These are phyloP conservation scores for Channallabes apus DNA, from an alignment of 2,797 vertebrate species.

Conservation along the genomic window DNA sequence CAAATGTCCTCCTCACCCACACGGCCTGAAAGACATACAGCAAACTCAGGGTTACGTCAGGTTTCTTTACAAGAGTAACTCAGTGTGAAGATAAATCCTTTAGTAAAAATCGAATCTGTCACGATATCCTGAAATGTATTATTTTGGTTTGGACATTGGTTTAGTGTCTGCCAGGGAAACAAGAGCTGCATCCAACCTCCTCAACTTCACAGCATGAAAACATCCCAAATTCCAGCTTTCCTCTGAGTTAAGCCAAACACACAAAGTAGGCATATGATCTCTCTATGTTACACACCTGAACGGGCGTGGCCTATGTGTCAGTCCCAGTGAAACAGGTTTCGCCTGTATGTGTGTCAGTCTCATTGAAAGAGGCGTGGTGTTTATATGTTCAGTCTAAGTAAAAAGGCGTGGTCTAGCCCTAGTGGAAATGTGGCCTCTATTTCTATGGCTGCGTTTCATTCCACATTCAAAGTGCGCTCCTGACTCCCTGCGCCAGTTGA, in stretches of 20 bases:
- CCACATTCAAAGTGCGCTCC: too few species aligned
- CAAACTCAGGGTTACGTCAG: not conserved
- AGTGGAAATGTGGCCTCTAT: not conserved
- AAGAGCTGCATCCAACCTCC: too few species aligned
- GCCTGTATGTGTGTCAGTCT: not conserved
- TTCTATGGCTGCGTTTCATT: not conserved
- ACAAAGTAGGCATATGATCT: not conserved
- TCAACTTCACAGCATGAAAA: too few species aligned
- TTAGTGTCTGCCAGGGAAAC: not conserved
- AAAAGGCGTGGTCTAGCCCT: not conserved
- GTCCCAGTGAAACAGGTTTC: too few species aligned
- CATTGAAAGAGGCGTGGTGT: not conserved
- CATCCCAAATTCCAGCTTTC: not conserved
- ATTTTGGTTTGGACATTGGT: not conserved
- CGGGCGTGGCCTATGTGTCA: not conserved
- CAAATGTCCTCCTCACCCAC: conserved; percentile 89
- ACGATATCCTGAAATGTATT: not conserved
- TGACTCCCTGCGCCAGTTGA: too few species aligned
- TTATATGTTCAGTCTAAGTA: not conserved
- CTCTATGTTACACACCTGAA: too few species aligned
- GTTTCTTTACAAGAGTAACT: not conserved
- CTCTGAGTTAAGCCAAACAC: not conserved
- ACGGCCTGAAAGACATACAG: conserved; percentile 71
- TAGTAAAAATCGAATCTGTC: not conserved
- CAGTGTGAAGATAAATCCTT: not conserved